These are phyloP conservation scores for Eristalinus aeneus DNA, from an alignment of 2,888 invertebrate genomes.

Conservation along the genomic window DNA sequence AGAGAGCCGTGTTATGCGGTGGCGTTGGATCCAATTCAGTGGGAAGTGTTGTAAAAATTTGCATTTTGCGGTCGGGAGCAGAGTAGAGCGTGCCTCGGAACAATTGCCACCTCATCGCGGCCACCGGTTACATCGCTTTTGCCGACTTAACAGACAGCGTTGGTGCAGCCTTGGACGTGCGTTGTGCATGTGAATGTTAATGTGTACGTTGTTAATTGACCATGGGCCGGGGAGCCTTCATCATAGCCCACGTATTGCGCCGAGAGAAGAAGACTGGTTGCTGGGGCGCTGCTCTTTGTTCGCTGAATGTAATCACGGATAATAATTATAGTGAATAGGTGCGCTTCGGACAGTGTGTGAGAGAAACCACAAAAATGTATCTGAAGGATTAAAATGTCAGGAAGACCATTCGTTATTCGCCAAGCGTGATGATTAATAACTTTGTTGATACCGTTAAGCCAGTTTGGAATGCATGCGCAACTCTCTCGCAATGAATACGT, in stretches of 20 bases:
- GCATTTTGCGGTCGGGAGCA: slow-evolving; percentile 64
- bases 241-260: slow-evolving; percentile 14
- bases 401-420: slow-evolving; percentile 73
- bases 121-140: slow-evolving; percentile 15
- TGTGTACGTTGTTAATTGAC: slow-evolving; percentile 56
- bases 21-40: slow-evolving; percentile 17
- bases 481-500: slow-evolving; percentile 51
- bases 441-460: slow-evolving; percentile 68
- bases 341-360: slow-evolving; percentile 58
- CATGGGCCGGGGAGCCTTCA: slow-evolving; percentile 33
- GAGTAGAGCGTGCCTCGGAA: slow-evolving; percentile 45
- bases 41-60: slow-evolving; percentile 57
- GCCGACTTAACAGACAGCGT: background rate
- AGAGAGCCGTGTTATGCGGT: slow-evolving; percentile 5
- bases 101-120: slow-evolving; percentile 65
- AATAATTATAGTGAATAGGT: slow-evolving; percentile 71
- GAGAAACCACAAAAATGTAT: slow-evolving; percentile 73
- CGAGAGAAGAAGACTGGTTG: slow-evolving; percentile 15
- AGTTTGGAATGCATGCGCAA: slow-evolving; percentile 49
- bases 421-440: slow-evolving; percentile 70
- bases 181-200: background rate
- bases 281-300: slow-evolving; percentile 53
- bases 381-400: slow-evolving; percentile 74
- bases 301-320: slow-evolving; percentile 62
- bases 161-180: slow-evolving; percentile 7